These are phyloP conservation scores for Alces alces DNA, from an alignment of 2,113 vertebrate species.

Conservation along the genomic window DNA sequence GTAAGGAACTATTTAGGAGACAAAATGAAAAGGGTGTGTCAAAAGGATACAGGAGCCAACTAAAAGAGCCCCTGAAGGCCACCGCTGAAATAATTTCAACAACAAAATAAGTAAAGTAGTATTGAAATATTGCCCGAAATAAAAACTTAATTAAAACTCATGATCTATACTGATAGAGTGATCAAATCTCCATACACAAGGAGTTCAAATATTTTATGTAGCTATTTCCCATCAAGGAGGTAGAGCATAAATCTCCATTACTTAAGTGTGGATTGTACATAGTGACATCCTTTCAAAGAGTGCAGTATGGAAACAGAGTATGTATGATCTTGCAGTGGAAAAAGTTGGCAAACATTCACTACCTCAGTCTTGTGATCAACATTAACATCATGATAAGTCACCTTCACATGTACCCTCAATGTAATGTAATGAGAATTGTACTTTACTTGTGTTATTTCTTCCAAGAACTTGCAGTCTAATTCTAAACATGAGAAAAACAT, in stretches of 20 bases:
- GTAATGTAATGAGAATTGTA: not conserved
- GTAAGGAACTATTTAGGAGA: not conserved
- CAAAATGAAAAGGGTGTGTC: not conserved
- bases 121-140: not conserved
- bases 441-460: not conserved
- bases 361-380: not conserved
- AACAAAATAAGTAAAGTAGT: not conserved
- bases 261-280: not conserved
- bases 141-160: not conserved
- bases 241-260: not conserved
- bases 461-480: not conserved
- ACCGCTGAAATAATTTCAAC: not conserved
- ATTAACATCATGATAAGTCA: not conserved
- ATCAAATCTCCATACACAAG: not conserved
- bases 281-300: not conserved
- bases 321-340: not conserved
- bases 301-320: not conserved
- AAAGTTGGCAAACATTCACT: not conserved
- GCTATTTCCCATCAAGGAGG: not conserved
- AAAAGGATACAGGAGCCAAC: not conserved
- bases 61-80: not conserved
- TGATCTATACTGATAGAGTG: not conserved
- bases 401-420: not conserved
- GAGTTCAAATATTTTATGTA: slow-evolving; percentile 10
- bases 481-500: not conserved